Conservation (phyloP, 1,140 invertebrate species). For the Diorhabda sublineata region DNA sequence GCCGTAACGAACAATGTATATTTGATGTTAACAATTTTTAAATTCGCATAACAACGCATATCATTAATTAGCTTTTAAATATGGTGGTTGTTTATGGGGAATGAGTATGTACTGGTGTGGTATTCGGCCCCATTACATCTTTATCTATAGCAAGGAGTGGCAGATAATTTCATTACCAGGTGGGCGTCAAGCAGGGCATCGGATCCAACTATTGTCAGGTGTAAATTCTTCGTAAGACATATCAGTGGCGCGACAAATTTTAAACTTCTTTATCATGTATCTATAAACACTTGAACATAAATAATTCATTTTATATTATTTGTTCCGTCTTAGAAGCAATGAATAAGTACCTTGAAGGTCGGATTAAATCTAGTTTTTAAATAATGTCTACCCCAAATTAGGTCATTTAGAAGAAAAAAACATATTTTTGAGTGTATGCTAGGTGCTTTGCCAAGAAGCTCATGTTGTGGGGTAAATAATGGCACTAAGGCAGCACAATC, state of each 20-base stretch:
- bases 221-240: conserved; percentile 39
- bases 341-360: too few species aligned
- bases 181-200: conserved; percentile 40
- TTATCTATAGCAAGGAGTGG: conserved; percentile 44
- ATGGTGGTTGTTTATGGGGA: conserved; percentile 22
- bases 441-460: too few species aligned
- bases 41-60: conserved; percentile 14
- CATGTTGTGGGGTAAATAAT: too few species aligned
- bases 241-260: conserved; percentile 1
- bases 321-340: too few species aligned
- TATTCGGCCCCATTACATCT: conserved; percentile 43
- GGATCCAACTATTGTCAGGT: conserved; percentile 43
- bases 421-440: too few species aligned
- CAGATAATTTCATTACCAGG: conserved; percentile 46
- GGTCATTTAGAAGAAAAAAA: too few species aligned
- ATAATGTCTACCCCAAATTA: too few species aligned
- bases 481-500: too few species aligned
- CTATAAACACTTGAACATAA: too few species aligned
- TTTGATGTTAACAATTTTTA: neutral
- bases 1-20: neutral
- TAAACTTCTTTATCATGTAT: too few species aligned
- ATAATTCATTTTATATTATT: too few species aligned
- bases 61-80: conserved; percentile 33
- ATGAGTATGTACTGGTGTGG: conserved; percentile 24
- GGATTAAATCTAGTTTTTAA: too few species aligned